phyloP scores from a whole-genome alignment of 2,113 vertebrate species.

The Philantomba maxwellii region DNA sequence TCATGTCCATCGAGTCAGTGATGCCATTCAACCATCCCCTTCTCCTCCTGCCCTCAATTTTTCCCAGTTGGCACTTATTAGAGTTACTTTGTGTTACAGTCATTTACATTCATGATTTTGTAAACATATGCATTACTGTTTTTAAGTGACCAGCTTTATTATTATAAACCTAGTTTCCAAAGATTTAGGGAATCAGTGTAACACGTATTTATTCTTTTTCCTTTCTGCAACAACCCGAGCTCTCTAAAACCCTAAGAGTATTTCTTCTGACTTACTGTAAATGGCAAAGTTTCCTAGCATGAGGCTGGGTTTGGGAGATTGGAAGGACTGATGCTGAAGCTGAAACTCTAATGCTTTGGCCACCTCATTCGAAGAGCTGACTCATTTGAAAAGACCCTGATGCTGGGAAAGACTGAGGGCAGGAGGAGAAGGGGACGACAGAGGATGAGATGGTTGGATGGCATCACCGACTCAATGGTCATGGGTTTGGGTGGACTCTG shows the following conservation, averaged over 20 bases:
- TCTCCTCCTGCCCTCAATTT: neutral
- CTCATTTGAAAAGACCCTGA: no score
- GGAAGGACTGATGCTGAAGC: no score
- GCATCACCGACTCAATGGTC: no score
- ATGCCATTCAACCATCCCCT: neutral
- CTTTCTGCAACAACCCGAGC: constrained; percentile 28
- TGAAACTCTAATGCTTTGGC: no score
- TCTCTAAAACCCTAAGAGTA: neutral
- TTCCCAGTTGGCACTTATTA: neutral
- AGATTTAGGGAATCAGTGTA: neutral
- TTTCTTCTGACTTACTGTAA: neutral
- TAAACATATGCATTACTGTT: neutral
- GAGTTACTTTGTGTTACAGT: neutral
- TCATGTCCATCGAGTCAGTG: neutral
- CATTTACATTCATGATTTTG: neutral
- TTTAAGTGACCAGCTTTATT: constrained; percentile 8
- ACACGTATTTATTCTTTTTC: constrained; percentile 21
- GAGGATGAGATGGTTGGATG: no score
- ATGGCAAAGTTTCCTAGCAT: neutral
- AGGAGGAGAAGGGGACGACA: no score
- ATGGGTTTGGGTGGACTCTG: no score
- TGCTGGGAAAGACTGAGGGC: no score
- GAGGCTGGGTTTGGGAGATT: neutral
- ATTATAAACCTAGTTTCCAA: constrained; percentile 24
- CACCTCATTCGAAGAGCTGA: no score